Evolutionary conservation across 2,113 vertebrate genomes (phyloP), one percentile per base, ranked within the genome.

Genomic region (Sturnus vulgaris): DNA sequence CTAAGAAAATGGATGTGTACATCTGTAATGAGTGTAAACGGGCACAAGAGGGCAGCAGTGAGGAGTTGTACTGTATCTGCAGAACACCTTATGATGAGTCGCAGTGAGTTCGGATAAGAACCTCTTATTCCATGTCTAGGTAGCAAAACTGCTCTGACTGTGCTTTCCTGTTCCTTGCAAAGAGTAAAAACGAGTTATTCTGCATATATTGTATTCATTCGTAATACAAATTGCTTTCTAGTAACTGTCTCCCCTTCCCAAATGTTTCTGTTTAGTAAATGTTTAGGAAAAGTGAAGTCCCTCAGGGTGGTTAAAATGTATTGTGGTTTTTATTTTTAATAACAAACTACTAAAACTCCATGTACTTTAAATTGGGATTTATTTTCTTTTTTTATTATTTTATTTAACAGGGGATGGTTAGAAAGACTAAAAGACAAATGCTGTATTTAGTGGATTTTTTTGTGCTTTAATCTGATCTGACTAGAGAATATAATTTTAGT

Each of bases 1-100:
- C 99, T 97, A 99, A 99, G 98, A 99, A 99, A 99, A 98, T 99
- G 98, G 99, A 99, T 98, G 99, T 99, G 98, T 99, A 99, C 98
- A 99, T 99, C 98, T 99, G 99, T 95, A 99, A 98, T 92, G 99
- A 99, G 98, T 99, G 99, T 98, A 99, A 99, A 97, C 98, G 98
- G 81, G 99, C 99, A 96, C 99, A 99, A 98, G 99, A 99, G 97
- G 99, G 98, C 98, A 99, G 98, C 98, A 98, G 98, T 91, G 99
- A 99, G 98, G 99, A 98, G 98, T 98, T 98, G 97, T 98, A 98
- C 98, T 98, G 98, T 98, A 98, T 98, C 98, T 98, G 98, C 98
- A 98, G 98, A 98, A 98, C 98, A 98, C 98, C 98, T 98, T 98
- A 98, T 98, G 98, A 98, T 98, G 98, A 98, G 98, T 98, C 98